Evolutionary conservation across 2,113 vertebrate genomes (phyloP).

Genomic region (Chloropsis cyanopogon): DNA sequence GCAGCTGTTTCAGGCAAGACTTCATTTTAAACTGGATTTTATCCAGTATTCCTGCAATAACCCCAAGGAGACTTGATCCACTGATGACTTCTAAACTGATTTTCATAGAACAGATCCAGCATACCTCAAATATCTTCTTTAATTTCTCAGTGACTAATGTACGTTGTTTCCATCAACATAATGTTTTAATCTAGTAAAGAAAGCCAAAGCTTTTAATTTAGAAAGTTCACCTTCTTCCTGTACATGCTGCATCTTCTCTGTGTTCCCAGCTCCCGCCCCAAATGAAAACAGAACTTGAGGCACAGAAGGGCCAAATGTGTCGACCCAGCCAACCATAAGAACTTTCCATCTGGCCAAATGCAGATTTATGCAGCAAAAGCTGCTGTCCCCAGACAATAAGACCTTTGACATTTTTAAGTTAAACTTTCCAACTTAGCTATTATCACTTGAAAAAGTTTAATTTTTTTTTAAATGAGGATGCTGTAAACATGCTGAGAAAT

Average conservation of each 20-base stretch:
- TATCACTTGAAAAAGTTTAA: background rate
- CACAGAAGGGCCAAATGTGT: background rate
- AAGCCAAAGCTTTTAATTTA: background rate
- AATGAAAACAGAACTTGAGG: background rate
- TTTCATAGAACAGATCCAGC: background rate
- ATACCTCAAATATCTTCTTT: slow-evolving; percentile 36
- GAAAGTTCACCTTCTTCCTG: slow-evolving; percentile 2
- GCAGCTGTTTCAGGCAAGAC: slow-evolving; percentile 24
- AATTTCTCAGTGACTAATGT: slow-evolving; percentile 39
- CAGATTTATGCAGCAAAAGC: background rate
- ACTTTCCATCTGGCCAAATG: background rate
- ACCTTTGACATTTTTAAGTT: background rate
- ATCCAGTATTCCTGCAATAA: slow-evolving; percentile 45
- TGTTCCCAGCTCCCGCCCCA: background rate
- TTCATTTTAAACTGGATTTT: slow-evolving; percentile 39
- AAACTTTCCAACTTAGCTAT: background rate
- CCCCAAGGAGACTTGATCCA: slow-evolving; percentile 13
- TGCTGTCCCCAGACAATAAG: background rate
- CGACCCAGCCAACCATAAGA: background rate
- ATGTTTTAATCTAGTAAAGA: slow-evolving; percentile 8
- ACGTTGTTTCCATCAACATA: background rate
- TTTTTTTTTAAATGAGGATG: background rate
- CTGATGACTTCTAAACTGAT: slow-evolving; percentile 34
- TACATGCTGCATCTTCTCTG: background rate
- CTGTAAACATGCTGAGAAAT: background rate